Percentiles rank a stretch among this genome's conserved stretches.
phyloP scores from a whole-genome alignment of 2,888 invertebrate genomes.

The Macaria notata region DNA sequence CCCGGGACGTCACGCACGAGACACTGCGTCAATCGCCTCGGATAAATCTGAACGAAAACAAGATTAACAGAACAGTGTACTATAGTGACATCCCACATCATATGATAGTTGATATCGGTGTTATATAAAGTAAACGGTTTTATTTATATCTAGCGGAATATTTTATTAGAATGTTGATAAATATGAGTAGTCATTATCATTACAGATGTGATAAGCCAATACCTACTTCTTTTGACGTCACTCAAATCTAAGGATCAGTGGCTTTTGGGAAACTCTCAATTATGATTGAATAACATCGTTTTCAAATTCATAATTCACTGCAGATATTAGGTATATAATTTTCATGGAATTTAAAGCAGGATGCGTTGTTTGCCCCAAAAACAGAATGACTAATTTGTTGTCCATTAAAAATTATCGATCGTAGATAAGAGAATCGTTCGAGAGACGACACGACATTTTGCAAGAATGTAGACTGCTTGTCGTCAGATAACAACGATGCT shows the following conservation, averaged over 20 bases:
- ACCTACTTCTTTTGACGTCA: too few species aligned
- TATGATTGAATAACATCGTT: conserved; percentile 1
- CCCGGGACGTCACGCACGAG: conserved; percentile 30
- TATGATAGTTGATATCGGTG: too few species aligned
- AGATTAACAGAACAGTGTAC: too few species aligned
- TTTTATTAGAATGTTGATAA: too few species aligned
- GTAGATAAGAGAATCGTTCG: conserved; percentile 12
- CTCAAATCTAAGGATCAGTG: too few species aligned
- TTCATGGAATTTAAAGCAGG: conserved; percentile 17
- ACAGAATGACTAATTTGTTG: conserved; percentile 19
- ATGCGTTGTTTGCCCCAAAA: conserved; percentile 18
- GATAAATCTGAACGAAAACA: too few species aligned
- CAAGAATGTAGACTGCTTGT: conserved; percentile 27
- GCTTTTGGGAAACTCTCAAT: conserved; percentile 9
- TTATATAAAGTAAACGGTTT: too few species aligned
- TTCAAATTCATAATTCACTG: conserved; percentile 5
- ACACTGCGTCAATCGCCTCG: conserved; percentile 12
- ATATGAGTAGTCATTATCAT: too few species aligned
- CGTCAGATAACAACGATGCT: conserved; percentile 13
- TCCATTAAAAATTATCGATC: conserved; percentile 15
- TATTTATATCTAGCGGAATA: too few species aligned
- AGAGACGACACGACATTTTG: conserved; percentile 19
- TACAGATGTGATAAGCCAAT: too few species aligned
- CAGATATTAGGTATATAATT: conserved; percentile 4
- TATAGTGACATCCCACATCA: too few species aligned